Evolutionary conservation across 2,113 vertebrate species (phyloP).

Genomic region (Protobothrops flavoviridis): DNA sequence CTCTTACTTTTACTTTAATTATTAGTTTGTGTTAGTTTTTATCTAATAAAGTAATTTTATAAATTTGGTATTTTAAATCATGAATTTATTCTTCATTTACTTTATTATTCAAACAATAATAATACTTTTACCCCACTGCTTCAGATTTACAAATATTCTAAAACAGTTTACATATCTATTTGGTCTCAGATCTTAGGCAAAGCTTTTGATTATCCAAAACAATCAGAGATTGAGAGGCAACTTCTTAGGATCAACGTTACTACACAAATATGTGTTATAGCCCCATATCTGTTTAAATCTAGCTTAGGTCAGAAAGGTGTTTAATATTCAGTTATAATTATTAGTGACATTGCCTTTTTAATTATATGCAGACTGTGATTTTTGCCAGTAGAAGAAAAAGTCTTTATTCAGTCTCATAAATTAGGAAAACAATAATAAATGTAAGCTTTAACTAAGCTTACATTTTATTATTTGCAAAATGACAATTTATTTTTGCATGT

Average conservation of each 20-base stretch:
- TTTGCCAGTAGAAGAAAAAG: neutral
- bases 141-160: conserved; percentile 58
- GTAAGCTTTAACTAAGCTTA: neutral
- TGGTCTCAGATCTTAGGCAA: conserved; percentile 54
- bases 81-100: conserved; percentile 48
- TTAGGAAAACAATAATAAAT: conserved; percentile 17
- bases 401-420: conserved; percentile 29
- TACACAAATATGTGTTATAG: conserved; percentile 48
- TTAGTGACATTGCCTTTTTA: conserved; percentile 38
- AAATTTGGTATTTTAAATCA: conserved; percentile 59
- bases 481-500: neutral
- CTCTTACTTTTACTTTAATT: neutral
- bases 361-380: conserved; percentile 21
- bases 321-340: conserved; percentile 47
- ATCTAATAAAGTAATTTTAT: conserved; percentile 26
- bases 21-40: neutral
- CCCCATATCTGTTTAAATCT: conserved; percentile 31
- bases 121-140: conserved; percentile 57
- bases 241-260: conserved; percentile 50
- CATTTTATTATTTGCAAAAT: neutral
- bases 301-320: conserved; percentile 29
- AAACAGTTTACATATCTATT: conserved; percentile 36
- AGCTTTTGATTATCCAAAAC: conserved; percentile 55
- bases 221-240: conserved; percentile 49
- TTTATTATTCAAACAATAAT: conserved; percentile 52